phyloP scores from a whole-genome alignment of 2,797 vertebrate species.

The Bufotes viridis region DNA sequence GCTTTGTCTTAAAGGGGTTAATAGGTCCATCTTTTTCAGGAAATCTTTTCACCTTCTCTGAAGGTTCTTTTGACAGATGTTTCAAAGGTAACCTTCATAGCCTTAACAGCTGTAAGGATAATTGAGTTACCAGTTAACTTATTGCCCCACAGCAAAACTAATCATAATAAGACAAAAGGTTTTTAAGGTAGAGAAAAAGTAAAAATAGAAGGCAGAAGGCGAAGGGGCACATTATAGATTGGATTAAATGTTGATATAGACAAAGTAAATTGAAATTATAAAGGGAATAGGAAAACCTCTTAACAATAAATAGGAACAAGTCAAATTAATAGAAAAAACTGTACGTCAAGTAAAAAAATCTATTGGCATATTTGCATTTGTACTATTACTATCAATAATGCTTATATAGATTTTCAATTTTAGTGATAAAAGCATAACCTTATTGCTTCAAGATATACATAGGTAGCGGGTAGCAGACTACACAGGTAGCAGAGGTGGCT shows the following conservation, averaged over 20 bases:
- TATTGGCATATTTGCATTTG: not conserved
- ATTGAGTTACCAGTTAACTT: slow-evolving; percentile 65
- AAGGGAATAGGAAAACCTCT: not conserved
- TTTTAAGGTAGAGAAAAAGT: slow-evolving; percentile 66
- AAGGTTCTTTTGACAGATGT: slow-evolving; percentile 63
- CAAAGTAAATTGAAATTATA: slow-evolving; percentile 4
- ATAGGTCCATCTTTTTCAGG: not conserved
- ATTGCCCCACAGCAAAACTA: slow-evolving; percentile 64
- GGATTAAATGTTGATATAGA: slow-evolving; percentile 23
- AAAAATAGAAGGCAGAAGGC: slow-evolving; percentile 58
- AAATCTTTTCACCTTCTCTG: slow-evolving; percentile 23
- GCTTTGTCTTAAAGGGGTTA: too few species aligned
- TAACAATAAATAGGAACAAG: not conserved
- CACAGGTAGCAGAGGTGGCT: too few species aligned
- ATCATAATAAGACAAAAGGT: slow-evolving; percentile 66
- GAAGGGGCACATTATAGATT: slow-evolving; percentile 58
- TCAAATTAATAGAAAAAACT: not conserved
- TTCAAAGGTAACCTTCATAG: slow-evolving; percentile 64
- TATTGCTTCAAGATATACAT: too few species aligned
- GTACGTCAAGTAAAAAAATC: not conserved
- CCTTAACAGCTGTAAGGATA: slow-evolving; percentile 65
- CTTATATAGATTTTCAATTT: not conserved
- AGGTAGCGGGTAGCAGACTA: too few species aligned
- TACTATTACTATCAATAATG: not conserved
- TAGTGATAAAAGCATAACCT: too few species aligned